phyloP scores from a whole-genome alignment of 2,797 vertebrate species.

The Bradypodion pumilum region DNA sequence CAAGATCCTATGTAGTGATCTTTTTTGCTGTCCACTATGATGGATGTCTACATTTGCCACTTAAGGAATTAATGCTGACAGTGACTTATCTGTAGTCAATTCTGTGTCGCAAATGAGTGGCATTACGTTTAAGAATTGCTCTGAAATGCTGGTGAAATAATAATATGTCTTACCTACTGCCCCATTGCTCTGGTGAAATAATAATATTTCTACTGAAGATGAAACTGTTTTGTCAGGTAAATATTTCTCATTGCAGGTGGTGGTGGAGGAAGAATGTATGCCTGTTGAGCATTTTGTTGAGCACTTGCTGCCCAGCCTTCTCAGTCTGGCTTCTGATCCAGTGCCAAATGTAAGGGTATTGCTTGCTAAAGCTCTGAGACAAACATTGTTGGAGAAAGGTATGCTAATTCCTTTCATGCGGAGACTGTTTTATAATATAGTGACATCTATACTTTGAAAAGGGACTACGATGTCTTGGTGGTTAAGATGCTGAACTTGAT shows the following conservation, averaged over 20 bases:
- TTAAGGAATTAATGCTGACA: not conserved
- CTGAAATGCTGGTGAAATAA: too few species aligned
- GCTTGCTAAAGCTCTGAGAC: slow-evolving; percentile 87
- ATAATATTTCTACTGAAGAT: not conserved
- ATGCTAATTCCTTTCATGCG: not conserved
- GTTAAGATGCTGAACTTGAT: too few species aligned
- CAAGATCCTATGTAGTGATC: not conserved
- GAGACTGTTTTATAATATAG: not conserved
- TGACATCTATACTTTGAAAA: not conserved
- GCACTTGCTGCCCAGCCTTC: slow-evolving; percentile 86
- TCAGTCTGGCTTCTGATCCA: slow-evolving; percentile 87
- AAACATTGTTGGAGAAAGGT: slow-evolving; percentile 90
- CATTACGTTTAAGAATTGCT: too few species aligned
- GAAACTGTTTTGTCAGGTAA: not conserved
- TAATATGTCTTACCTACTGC: too few species aligned
- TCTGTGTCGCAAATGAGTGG: too few species aligned
- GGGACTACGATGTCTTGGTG: too few species aligned
- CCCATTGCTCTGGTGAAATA: too few species aligned
- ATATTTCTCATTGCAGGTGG: slow-evolving; percentile 67
- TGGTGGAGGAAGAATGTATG: slow-evolving; percentile 87
- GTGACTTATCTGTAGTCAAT: not conserved
- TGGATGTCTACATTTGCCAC: not conserved
- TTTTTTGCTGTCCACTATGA: not conserved
- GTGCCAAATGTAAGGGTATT: slow-evolving; percentile 88
- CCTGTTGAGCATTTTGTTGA: slow-evolving; percentile 87